These are phyloP conservation scores for Apodemus sylvaticus DNA, from an alignment of 2,113 vertebrate genomes.

Conservation along the genomic window DNA sequence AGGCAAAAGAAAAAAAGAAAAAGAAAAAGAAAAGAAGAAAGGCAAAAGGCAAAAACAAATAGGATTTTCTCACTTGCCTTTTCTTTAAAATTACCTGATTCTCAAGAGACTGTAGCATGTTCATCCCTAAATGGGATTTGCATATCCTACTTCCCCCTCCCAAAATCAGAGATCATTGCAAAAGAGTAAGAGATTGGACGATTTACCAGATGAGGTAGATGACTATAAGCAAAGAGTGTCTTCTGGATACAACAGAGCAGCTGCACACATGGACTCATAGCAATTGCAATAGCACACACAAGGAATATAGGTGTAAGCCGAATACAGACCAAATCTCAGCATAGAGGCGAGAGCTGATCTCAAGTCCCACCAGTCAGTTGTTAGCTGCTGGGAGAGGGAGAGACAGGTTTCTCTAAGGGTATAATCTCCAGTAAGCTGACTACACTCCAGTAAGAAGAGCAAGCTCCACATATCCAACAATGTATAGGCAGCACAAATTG, in stretches of 20 bases:
- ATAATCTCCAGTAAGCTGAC: neutral
- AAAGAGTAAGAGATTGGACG: too few relatives aligned
- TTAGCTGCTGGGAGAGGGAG: neutral
- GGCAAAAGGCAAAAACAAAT: too few relatives aligned
- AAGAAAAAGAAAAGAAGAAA: too few relatives aligned
- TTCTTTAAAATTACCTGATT: conserved; percentile 13
- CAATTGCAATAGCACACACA: neutral
- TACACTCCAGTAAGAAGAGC: neutral
- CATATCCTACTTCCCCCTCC: neutral
- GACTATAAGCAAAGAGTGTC: neutral
- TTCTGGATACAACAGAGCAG: neutral
- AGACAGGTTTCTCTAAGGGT: neutral
- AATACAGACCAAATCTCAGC: neutral
- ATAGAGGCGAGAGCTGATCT: neutral
- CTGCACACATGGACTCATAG: neutral
- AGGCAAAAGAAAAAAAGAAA: too few relatives aligned
- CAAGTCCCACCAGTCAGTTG: neutral
- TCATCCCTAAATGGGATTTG: neutral
- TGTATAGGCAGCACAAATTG: neutral
- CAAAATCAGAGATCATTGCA: neutral
- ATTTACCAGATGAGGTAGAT: neutral
- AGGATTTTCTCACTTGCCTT: neutral
- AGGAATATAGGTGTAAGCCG: neutral
- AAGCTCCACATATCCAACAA: neutral
- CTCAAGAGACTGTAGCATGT: neutral